Conservation (phyloP, 92 coral and sea anemone species). For the Parazoanthus swiftii region DNA sequence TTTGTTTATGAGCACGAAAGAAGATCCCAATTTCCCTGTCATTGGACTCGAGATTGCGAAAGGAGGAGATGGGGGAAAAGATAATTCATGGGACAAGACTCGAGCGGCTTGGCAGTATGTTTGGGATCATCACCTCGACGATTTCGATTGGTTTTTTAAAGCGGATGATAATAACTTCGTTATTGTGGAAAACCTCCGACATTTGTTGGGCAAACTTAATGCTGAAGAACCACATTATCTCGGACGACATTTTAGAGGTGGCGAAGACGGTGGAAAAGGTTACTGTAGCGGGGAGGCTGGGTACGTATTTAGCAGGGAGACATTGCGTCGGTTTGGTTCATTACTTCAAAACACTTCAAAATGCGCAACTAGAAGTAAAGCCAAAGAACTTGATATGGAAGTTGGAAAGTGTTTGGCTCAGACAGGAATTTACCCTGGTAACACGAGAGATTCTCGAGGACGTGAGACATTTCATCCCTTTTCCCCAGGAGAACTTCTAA, state of each 20-base stretch:
- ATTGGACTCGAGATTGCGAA: slow-evolving; percentile 42
- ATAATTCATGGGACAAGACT: slow-evolving; percentile 44
- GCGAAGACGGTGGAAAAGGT: neutral
- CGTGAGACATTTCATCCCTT: slow-evolving; percentile 41
- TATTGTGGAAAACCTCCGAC: slow-evolving; percentile 50
- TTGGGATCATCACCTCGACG: slow-evolving; percentile 38
- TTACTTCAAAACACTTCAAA: slow-evolving; percentile 2
- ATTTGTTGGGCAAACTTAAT: slow-evolving; percentile 12
- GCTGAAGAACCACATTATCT: slow-evolving; percentile 52
- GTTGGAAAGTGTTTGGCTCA: slow-evolving; percentile 20
- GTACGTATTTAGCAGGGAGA: slow-evolving; percentile 52
- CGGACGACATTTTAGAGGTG: slow-evolving; percentile 45
- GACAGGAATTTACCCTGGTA: slow-evolving; percentile 18
- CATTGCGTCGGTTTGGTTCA: slow-evolving; percentile 44
- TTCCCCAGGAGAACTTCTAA: slow-evolving; percentile 15
- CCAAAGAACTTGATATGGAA: slow-evolving; percentile 6
- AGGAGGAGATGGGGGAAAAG: slow-evolving; percentile 11
- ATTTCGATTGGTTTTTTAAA: slow-evolving; percentile 54
- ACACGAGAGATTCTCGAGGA: slow-evolving; percentile 36
- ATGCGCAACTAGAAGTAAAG: neutral
- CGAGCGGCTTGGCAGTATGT: slow-evolving; percentile 49
- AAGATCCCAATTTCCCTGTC: slow-evolving; percentile 39
- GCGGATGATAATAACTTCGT: slow-evolving; percentile 51
- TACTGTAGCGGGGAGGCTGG: slow-evolving; percentile 59
- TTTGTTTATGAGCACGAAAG: slow-evolving; percentile 41